A percentile compares a stretch with the other conserved stretches of the same genome.
phyloP scores from a whole-genome alignment of 2,888 invertebrate species.

The Drosophila neutralis region DNA sequence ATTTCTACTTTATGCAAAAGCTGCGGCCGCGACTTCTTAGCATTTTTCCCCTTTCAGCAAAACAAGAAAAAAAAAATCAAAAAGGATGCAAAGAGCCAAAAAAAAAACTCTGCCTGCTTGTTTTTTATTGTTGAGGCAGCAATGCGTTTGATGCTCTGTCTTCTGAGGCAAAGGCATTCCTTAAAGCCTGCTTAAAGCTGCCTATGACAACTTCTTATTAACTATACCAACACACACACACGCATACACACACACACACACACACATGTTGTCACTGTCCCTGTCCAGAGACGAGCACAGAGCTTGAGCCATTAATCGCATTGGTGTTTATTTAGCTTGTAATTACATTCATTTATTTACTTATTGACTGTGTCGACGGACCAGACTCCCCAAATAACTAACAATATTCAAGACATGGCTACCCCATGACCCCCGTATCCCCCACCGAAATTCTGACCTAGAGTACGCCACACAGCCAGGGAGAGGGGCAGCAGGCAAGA shows the following conservation, averaged over 20 bases:
- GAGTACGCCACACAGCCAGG: constrained; percentile 59
- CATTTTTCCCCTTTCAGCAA: constrained; percentile 59
- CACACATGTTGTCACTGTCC: constrained; percentile 3
- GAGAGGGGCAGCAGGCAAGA: neutral
- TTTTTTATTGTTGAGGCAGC: constrained; percentile 11
- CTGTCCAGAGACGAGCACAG: constrained; percentile 4
- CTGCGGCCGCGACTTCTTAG: constrained; percentile 76
- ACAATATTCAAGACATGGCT: constrained; percentile 61
- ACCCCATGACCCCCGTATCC: neutral
- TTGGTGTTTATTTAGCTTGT: constrained; percentile 83
- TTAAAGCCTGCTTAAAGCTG: constrained; percentile 47
- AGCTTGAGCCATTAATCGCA: constrained; percentile 77
- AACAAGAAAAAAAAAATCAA: constrained; percentile 6
- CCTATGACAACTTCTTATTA: constrained; percentile 37
- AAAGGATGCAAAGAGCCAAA: neutral
- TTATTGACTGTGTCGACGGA: constrained; percentile 81
- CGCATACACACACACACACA: constrained; percentile 3
- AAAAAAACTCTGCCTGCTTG: constrained; percentile 16
- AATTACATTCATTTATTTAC: constrained; percentile 84
- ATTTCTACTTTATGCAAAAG: constrained; percentile 76
- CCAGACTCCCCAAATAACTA: constrained; percentile 69
- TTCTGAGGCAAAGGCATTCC: constrained; percentile 8
- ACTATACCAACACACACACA: neutral
- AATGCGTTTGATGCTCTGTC: constrained; percentile 59
- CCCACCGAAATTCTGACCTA: constrained; percentile 54